Evolutionary conservation across 2,888 invertebrate species (phyloP).

Genomic region (Parochlus steinenii): DNA sequence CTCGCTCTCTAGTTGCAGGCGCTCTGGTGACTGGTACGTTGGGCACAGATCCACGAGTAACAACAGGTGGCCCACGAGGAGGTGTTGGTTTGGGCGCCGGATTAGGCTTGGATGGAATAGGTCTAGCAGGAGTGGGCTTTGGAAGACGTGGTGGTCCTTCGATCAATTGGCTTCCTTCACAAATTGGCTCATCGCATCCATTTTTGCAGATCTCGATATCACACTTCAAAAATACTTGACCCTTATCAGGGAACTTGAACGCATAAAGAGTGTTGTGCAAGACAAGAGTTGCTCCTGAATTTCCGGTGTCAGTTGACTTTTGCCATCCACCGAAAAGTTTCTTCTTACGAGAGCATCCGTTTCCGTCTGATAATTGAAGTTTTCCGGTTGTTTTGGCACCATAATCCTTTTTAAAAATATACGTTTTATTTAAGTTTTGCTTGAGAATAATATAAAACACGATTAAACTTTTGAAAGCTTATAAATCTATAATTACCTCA

Average conservation of each 20-base stretch:
- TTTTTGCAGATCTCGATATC: conserved; percentile 40
- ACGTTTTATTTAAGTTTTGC: too few relatives aligned
- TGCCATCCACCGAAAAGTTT: conserved; percentile 49
- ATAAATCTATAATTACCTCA: too few relatives aligned
- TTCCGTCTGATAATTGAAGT: conserved; percentile 46
- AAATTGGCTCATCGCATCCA: conserved; percentile 19
- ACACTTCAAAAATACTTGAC: conserved; percentile 54
- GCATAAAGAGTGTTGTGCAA: conserved; percentile 51
- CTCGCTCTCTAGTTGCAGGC: not conserved
- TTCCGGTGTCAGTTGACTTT: conserved; percentile 39
- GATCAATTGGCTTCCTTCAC: conserved; percentile 16
- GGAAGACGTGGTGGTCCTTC: conserved; percentile 14
- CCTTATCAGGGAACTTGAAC: conserved; percentile 56
- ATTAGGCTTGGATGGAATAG: conserved; percentile 14
- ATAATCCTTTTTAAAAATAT: too few relatives aligned
- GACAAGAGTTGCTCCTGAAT: conserved; percentile 42
- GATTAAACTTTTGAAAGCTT: too few relatives aligned
- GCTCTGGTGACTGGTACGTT: conserved; percentile 10
- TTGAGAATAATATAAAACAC: too few relatives aligned
- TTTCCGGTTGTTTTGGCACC: conserved; percentile 38
- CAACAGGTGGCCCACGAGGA: conserved; percentile 1
- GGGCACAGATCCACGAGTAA: conserved; percentile 9
- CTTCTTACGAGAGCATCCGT: conserved; percentile 48
- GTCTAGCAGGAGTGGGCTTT: conserved; percentile 11
- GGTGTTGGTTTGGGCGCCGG: conserved; percentile 16